Percentiles rank a stretch among this genome's conserved stretches.
Conservation (phyloP, 2,797 vertebrate genomes). For the Caiman crocodilus region DNA sequence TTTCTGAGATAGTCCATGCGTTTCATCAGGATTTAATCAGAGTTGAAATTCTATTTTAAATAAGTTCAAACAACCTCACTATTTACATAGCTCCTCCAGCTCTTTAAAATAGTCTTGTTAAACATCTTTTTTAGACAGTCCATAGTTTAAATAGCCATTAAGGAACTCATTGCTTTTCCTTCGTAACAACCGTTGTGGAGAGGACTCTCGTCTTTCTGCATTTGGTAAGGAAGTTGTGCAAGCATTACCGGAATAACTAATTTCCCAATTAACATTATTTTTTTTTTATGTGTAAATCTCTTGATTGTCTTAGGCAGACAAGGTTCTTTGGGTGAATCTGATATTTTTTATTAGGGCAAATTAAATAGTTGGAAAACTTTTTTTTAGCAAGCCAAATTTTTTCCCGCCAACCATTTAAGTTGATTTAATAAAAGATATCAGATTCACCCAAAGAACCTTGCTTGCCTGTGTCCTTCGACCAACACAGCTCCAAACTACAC, state of each 20-base stretch:
- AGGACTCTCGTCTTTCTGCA: background rate
- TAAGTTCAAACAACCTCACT: background rate
- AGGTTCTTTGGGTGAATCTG: no score
- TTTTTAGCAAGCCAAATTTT: no score
- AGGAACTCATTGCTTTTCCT: slow-evolving; percentile 3
- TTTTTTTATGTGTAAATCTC: background rate
- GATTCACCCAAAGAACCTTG: no score
- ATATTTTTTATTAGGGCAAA: no score
- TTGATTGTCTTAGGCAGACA: no score
- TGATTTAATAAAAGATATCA: no score
- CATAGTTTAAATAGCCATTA: background rate
- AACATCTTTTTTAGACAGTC: background rate
- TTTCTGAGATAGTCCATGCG: rapidly evolving
- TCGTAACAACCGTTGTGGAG: slow-evolving; percentile 8
- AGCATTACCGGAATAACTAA: background rate
- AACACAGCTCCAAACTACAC: background rate
- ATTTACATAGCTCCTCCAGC: background rate
- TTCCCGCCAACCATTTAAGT: no score
- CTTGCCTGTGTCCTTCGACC: no score
- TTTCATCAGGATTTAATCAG: background rate
- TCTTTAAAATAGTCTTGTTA: background rate
- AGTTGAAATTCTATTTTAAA: background rate
- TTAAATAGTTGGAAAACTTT: no score
- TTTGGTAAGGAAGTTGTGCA: background rate
- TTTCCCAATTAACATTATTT: background rate